Base-by-base conservation (phyloP, 2,113 vertebrate species). In the Microtus montanus region DNA sequence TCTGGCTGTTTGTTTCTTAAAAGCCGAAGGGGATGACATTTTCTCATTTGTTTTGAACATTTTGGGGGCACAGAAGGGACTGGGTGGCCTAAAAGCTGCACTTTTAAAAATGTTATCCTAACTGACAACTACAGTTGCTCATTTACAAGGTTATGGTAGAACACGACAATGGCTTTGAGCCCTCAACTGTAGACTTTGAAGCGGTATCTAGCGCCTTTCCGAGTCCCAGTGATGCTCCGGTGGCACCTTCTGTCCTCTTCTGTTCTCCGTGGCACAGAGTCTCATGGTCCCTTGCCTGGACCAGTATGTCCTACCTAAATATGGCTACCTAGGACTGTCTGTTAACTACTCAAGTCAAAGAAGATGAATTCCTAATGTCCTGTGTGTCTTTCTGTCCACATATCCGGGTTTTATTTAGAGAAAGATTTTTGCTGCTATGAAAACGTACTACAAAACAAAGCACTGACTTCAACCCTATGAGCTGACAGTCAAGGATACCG, bases 21-120 rank as follows among this genome's bases (percentile, higher is more conserved):
- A 83, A 71, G 93, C 73, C 8, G 83, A 91, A 91, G 91, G 84
- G 91, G 19, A 7, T 80, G 84, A 71, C 93, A 87, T 96, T 96
- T 96, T 97, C 35, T 95, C 92, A 44, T 80, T 68, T 91, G 77
- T 68, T 92, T 84, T 87, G 73, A 87, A 89, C 66, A 52, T 71
- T 61, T 24, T 13, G 26, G 80, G 75, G 87, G 95, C 0, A 26
- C 30, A 35, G 28, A 30, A 52, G 17, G 49, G 33, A 87, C n/a
- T 26, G 19, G 41, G 90, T 80, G 78, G 49, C 87, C 83, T 77
- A 74, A 93, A 71, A 92, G 78, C 77, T n/a, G 38, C 75, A 66
- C 78, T 75, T 85, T 64, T 66, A 22, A 89, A 90, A 75, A 52
- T 70, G 75, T 54, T 54, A 49, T 28, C 49, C 73, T 70, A 74